Evolutionary conservation across 2,797 vertebrate genomes (phyloP).

Genomic region (Streptopelia turtur): DNA sequence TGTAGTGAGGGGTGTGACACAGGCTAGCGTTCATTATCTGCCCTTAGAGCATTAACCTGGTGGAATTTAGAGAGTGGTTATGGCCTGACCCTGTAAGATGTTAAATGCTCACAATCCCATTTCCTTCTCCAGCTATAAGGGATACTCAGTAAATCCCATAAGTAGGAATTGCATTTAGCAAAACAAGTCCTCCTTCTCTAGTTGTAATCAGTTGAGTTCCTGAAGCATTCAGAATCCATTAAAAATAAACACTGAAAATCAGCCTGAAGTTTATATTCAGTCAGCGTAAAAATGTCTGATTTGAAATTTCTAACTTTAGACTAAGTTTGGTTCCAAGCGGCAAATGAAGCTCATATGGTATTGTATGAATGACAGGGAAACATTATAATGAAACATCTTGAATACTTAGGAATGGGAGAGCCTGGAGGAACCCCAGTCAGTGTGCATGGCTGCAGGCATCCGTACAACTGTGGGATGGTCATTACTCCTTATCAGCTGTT

Average conservation of each 20-base stretch:
- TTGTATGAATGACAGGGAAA: background rate
- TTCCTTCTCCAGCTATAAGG: slow-evolving; percentile 2
- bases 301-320: background rate
- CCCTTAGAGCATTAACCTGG: slow-evolving; percentile 6
- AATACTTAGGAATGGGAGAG: background rate
- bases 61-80: background rate
- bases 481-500: background rate
- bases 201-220: background rate
- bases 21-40: background rate
- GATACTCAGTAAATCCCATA: background rate
- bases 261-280: background rate
- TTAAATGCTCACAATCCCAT: slow-evolving; percentile 14
- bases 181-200: background rate
- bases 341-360: background rate
- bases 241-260: background rate
- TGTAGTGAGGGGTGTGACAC: background rate
- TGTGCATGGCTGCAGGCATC: background rate
- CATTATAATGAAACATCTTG: background rate
- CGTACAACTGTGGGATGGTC: background rate
- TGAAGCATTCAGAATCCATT: background rate
- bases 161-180: slow-evolving; percentile 31
- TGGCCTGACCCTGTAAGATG: background rate
- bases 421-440: background rate
- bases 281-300: background rate
- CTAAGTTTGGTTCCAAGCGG: background rate